A percentile compares a stretch with the other conserved stretches of the same genome.
Evolutionary conservation across 1,140 invertebrate genomes (phyloP).

Genomic region (Wasmannia auropunctata): DNA sequence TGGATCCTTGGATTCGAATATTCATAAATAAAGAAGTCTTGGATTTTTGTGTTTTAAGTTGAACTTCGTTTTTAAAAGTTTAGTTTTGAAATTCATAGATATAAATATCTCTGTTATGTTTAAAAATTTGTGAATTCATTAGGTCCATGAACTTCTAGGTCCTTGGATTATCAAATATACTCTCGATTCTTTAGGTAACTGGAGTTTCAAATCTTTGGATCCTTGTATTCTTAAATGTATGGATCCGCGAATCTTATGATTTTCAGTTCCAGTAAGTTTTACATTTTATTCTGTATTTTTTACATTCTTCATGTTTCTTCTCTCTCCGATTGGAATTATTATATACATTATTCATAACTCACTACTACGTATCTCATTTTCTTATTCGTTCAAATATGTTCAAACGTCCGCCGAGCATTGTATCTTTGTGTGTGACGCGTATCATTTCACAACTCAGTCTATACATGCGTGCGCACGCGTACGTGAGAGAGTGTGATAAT

Average conservation of each 20-base stretch:
- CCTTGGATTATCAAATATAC: not conserved
- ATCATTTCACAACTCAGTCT: conserved; percentile 38
- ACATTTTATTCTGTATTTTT: not conserved
- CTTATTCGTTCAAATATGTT: not conserved
- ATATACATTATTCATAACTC: conserved; percentile 25
- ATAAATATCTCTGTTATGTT: conserved; percentile 15
- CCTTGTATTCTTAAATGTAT: conserved; percentile 33
- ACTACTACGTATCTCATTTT: conserved; percentile 11
- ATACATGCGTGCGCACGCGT: not conserved
- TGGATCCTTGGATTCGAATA: conserved; percentile 22
- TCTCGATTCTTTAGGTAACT: not conserved
- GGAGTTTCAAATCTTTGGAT: conserved; percentile 28
- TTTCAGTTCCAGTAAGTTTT: conserved; percentile 23
- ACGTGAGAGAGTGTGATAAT: not conserved
- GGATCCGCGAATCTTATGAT: conserved; percentile 1
- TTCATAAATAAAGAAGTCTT: not conserved
- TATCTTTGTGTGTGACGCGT: not conserved
- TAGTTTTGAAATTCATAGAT: not conserved
- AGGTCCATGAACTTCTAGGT: conserved; percentile 32
- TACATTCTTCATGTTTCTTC: not conserved
- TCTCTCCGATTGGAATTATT: conserved; percentile 23
- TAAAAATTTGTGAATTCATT: conserved; percentile 1
- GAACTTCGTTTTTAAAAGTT: not conserved
- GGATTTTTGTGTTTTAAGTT: not conserved
- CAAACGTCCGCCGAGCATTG: not conserved